These are phyloP conservation scores for Drosophila neotestacea DNA, from an alignment of 2,888 invertebrate species.

Conservation along the genomic window DNA sequence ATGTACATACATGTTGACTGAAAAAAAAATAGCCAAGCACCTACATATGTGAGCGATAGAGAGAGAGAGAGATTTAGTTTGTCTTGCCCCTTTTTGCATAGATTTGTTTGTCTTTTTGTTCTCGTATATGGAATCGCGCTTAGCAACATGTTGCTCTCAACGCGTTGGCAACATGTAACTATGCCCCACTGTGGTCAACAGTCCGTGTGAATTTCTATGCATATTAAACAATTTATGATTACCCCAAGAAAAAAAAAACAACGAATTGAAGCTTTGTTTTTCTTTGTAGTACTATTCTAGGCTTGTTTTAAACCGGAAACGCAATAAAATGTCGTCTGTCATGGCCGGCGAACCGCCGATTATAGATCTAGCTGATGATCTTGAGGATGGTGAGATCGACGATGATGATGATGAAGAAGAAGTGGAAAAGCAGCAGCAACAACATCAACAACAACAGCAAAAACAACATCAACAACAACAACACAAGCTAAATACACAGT, in stretches of 20 bases:
- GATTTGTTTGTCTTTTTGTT: not conserved
- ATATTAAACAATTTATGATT: constrained; percentile 8
- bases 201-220: constrained; percentile 48
- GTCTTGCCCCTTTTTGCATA: constrained; percentile 19
- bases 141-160: constrained; percentile 43
- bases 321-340: constrained; percentile 48
- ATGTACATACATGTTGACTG: not conserved
- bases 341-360: constrained; percentile 37
- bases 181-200: constrained; percentile 42
- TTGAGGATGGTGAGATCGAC: constrained; percentile 95
- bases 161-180: constrained; percentile 24
- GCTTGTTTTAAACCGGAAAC: constrained; percentile 7
- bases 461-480: constrained; percentile 12
- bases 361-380: constrained; percentile 87
- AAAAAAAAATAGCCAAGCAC: not conserved
- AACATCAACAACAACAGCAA: constrained; percentile 9
- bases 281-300: constrained; percentile 15
- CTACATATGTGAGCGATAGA: not conserved
- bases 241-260: constrained; percentile 1
- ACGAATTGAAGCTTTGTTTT: not conserved
- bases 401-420: constrained; percentile 86
- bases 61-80: constrained; percentile 9
- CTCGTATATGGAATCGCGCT: constrained; percentile 4
- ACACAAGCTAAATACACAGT: constrained; percentile 1
- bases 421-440: constrained; percentile 34